Percentiles rank a stretch among this genome's conserved stretches.
phyloP scores from a whole-genome alignment of 2,888 invertebrate genomes.

The Chymomyza caudatula region DNA sequence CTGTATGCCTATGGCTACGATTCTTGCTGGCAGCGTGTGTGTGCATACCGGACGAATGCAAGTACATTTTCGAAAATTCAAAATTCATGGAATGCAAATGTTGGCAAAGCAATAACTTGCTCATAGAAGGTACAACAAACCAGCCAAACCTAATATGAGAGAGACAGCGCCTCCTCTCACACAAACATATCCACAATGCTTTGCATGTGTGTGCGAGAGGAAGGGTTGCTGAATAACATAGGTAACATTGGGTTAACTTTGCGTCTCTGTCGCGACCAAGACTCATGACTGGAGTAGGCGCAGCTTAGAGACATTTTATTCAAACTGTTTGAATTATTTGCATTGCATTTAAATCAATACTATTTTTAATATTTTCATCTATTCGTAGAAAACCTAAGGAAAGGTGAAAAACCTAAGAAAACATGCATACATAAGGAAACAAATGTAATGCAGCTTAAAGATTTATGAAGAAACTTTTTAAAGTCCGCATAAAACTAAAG shows the following conservation, averaged over 20 bases:
- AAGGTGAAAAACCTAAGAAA: no score
- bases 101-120: slow-evolving; percentile 68
- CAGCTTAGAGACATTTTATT: no score
- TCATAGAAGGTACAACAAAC: slow-evolving; percentile 29
- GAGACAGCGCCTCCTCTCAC: not conserved
- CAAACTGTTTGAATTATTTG: no score
- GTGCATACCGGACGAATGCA: not conserved
- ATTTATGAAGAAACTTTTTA: no score
- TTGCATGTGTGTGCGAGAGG: not conserved
- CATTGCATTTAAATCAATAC: no score
- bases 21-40: no score
- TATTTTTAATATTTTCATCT: no score
- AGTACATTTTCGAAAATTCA: slow-evolving; percentile 43
- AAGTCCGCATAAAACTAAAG: no score
- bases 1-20: not conserved
- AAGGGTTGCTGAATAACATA: not conserved
- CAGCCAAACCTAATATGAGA: not conserved
- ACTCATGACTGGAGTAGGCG: not conserved
- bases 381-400: no score
- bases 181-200: not conserved
- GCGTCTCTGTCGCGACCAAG: not conserved
- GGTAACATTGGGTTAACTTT: not conserved
- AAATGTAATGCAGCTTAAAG: no score
- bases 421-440: no score
- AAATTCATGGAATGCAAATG: slow-evolving; percentile 71